phyloP scores from a whole-genome alignment of 2,888 invertebrate genomes.

The Hirudinaria manillensis region DNA sequence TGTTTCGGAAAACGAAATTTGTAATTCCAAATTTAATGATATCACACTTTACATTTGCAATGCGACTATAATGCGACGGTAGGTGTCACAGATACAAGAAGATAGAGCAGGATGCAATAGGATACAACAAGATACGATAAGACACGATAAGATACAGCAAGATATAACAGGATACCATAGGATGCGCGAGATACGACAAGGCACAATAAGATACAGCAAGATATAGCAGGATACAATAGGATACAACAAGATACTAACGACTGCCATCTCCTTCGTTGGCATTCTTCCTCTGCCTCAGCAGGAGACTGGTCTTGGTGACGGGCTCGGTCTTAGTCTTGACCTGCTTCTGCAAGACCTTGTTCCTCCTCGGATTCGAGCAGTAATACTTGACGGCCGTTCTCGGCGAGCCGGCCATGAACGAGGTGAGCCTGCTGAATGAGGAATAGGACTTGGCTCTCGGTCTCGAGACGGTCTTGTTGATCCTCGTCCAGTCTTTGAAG shows the following conservation, averaged over 20 bases:
- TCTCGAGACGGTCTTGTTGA: constrained; percentile 7
- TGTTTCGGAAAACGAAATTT: no score
- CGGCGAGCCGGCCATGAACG: constrained; percentile 28
- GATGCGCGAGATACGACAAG: no score
- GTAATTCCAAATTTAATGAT: no score
- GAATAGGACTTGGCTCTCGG: constrained; percentile 21
- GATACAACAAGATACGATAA: neutral
- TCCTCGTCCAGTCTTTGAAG: constrained; percentile 4
- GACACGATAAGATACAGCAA: no score
- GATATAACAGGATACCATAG: no score
- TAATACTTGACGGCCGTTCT: constrained; percentile 16
- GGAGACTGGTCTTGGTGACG: constrained; percentile 2
- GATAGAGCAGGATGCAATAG: no score
- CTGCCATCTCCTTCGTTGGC: neutral
- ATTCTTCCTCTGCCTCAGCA: neutral
- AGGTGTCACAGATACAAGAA: no score
- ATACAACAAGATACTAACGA: neutral
- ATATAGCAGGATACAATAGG: no score
- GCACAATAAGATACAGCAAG: no score
- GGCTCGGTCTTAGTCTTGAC: neutral
- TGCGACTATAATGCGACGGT: no score
- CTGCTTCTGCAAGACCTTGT: constrained; percentile 3
- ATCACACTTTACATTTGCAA: no score
- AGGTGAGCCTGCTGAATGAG: constrained; percentile 23
- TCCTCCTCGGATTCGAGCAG: neutral